Base-by-base conservation (phyloP, 2,113 vertebrate genomes). In the Paratilapia polleni region DNA sequence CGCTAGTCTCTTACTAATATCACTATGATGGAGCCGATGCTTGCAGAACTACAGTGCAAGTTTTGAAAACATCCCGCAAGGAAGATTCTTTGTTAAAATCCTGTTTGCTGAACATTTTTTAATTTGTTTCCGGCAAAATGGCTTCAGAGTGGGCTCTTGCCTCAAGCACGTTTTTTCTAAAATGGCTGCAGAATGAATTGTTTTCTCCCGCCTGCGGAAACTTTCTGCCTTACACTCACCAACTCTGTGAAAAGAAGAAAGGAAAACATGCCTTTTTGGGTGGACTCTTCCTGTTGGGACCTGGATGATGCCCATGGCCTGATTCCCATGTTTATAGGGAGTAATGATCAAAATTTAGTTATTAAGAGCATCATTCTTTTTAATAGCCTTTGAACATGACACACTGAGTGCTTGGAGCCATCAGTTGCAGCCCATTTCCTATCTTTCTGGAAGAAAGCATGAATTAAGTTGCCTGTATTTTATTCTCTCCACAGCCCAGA, bases 401-500 rank as follows among this genome's bases (percentile, higher is more conserved):
- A 8, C 6, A 5, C 20, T 19, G 5, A 9, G 15, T 7, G 70
- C 47, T 12, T 52, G 9, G 73, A 15, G 41, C 26, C 13, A 15
- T 68, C 12, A 36, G 28, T n/a, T n/a, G n/a, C n/a, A 75, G 0
- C 26, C n/a, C 38, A 14, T 2, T 56, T 56, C 36, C 49, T 0
- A 19, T 56, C 20, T 49, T 28, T 28, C 11, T 34, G 13, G 26
- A 73, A 49, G 17, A 31, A 52, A 73, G 28, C 19, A 1, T 28
- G 13, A 54, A 73, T 47, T n/a, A 73, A 73, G 13, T 14, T 17
- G 6, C 4, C 22, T 54, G 2, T 68, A 84, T 78, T 93, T 66
- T 85, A 49, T 60, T 84, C 20, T 36, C 47, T 80, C 92, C 85
- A 14, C 96, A 99, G 98, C 98, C 98, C 17, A 98, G 98, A 74